Evolutionary conservation across 1,140 invertebrate genomes (phyloP).

Genomic region (Radopholus similis): DNA sequence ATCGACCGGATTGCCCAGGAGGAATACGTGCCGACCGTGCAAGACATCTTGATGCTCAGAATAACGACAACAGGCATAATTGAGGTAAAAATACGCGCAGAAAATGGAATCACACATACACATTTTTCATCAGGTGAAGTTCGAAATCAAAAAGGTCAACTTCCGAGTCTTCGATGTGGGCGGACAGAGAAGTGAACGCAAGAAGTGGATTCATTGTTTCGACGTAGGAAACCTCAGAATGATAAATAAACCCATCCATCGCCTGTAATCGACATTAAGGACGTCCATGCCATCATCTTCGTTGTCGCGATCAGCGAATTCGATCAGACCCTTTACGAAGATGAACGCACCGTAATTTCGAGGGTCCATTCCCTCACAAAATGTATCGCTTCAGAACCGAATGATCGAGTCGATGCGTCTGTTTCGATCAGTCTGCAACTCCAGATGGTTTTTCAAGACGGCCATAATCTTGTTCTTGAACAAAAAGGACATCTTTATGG

Average conservation of each 20-base stretch:
- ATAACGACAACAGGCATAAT: conserved; percentile 81
- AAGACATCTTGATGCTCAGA: conserved; percentile 90
- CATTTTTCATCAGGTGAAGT: conserved; percentile 5
- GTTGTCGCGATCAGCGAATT: conserved; percentile 71
- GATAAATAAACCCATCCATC: not conserved
- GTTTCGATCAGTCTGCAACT: conserved; percentile 37
- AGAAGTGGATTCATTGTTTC: conserved; percentile 97
- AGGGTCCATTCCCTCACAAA: conserved; percentile 58
- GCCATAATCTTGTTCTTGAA: conserved; percentile 57
- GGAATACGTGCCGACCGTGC: conserved; percentile 88
- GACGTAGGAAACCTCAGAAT: conserved; percentile 60
- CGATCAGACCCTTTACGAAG: conserved; percentile 89
- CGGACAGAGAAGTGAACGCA: conserved; percentile 79
- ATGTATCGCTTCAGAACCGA: conserved; percentile 33
- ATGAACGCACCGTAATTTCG: conserved; percentile 78
- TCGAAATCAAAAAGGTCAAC: conserved; percentile 13
- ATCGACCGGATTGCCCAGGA: conserved; percentile 84
- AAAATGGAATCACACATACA: not conserved
- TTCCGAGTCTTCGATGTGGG: conserved; percentile 57
- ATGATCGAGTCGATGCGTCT: conserved; percentile 43
- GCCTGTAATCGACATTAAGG: conserved; percentile 24
- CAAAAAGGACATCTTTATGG: conserved; percentile 53
- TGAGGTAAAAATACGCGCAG: conserved; percentile 63
- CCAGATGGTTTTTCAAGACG: conserved; percentile 31
- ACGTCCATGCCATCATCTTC: conserved; percentile 68